phyloP scores from a whole-genome alignment of 2,888 invertebrate species.

The Ferrisia virgata region DNA sequence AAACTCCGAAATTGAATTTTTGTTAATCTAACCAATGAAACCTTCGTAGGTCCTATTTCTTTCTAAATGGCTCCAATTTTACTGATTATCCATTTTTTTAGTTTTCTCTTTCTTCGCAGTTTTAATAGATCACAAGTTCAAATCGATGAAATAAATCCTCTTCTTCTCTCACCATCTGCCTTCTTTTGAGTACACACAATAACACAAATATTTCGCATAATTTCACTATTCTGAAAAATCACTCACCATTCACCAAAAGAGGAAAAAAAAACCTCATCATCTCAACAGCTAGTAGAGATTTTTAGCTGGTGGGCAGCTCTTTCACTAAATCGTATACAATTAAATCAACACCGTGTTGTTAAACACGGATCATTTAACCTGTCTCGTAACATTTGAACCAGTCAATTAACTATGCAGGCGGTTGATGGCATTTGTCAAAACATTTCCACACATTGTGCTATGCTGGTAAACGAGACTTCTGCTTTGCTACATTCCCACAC shows the following conservation, averaged over 20 bases:
- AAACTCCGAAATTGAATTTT: too few relatives aligned
- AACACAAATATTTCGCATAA: too few relatives aligned
- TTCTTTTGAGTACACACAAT: too few relatives aligned
- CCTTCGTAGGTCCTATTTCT: too few relatives aligned
- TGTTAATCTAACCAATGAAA: too few relatives aligned
- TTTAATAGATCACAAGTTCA: too few relatives aligned
- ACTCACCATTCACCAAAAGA: background rate
- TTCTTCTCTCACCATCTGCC: too few relatives aligned
- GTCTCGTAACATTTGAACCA: slow-evolving; percentile 14
- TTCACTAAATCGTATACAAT: slow-evolving; percentile 66
- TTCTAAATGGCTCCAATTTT: too few relatives aligned
- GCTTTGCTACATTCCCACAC: background rate
- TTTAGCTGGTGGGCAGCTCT: slow-evolving; percentile 54
- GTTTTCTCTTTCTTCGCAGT: too few relatives aligned
- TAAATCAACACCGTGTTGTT: background rate
- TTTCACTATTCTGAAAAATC: too few relatives aligned
- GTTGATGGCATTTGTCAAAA: slow-evolving; percentile 24
- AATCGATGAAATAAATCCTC: too few relatives aligned
- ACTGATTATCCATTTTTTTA: too few relatives aligned
- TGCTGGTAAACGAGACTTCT: background rate
- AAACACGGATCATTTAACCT: slow-evolving; percentile 21
- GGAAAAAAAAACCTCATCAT: background rate
- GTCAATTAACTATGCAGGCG: slow-evolving; percentile 3
- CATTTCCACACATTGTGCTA: background rate
- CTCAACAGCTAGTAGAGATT: background rate